Evolutionary conservation across 1,140 invertebrate genomes (phyloP).

Genomic region (Neotoxoptera formosana): DNA sequence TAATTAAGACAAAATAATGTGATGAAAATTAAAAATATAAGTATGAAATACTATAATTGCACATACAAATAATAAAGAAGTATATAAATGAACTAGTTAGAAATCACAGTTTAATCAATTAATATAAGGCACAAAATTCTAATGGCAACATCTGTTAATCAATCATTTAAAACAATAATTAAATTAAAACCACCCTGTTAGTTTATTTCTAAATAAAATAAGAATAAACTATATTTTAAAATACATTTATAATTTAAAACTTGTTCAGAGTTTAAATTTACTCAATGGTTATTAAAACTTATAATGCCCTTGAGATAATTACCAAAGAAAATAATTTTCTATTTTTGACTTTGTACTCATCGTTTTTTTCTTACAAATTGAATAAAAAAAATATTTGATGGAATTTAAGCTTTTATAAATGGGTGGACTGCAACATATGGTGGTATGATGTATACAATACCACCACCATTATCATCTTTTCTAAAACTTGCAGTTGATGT

Average conservation of each 20-base stretch:
- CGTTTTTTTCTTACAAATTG: not conserved
- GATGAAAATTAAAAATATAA: conserved; percentile 47
- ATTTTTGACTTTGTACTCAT: conserved; percentile 30
- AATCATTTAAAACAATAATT: conserved; percentile 8
- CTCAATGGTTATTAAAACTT: not conserved
- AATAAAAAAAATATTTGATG: not conserved
- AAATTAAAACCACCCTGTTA: not conserved
- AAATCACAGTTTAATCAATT: conserved; percentile 54
- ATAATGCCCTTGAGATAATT: not conserved
- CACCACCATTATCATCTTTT: conserved; percentile 67
- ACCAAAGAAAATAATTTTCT: not conserved
- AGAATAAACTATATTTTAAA: not conserved
- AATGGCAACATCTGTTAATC: conserved; percentile 46
- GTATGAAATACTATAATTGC: conserved; percentile 33
- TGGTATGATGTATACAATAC: conserved; percentile 68
- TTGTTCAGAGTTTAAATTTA: not conserved
- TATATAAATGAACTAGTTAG: conserved; percentile 43
- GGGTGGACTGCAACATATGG: conserved; percentile 64
- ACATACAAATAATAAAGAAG: conserved; percentile 21
- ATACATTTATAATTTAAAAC: not conserved
- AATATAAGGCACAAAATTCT: conserved; percentile 47
- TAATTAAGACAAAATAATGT: conserved; percentile 42
- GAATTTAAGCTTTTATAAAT: conserved; percentile 18
- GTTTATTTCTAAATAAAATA: not conserved
- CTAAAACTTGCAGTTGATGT: conserved; percentile 70